Evolutionary conservation across 2,888 invertebrate species (phyloP), one percentile per base, ranked within the genome.

Genomic region (Charanyca ferruginea): DNA sequence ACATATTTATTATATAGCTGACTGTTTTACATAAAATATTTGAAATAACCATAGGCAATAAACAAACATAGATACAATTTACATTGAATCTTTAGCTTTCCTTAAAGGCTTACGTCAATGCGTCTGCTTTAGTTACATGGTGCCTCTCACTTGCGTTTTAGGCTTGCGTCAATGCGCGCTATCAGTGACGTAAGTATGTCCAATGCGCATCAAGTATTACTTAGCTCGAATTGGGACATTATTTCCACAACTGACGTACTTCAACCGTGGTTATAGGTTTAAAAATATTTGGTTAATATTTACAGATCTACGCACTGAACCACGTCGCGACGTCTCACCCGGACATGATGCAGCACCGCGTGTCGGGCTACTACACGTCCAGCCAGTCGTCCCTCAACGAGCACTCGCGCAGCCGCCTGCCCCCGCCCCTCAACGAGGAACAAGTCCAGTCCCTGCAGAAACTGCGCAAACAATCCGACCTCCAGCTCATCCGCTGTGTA

Each of bases 361-460:
- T 98, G 2, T 98, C 98, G 38, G 98, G 98, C 22, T 98, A 98
- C 92, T 98, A 98, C 89, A 98, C 98, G 3, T 98, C 98, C 65
- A 98, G 98, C 86, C 97, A 97, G 80, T 98, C 98, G 7, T 97
- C 96, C 52, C 92, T 96, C 42, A 92, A 90, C 83, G 95, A 95
- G 42, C 77, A 89, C 0, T 78, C 90, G 18, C 85, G 87, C 53
- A 84, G 85, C 47, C 90, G 91, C 66, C 93, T 92, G 55, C 96
- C 96, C 3, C 95, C 95, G 35, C 97, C 97, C 0, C 95, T 97
- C 70, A 97, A 97, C 79, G 92, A 91, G 2, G 89, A 95, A 73
- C 95, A 95, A 81, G 93, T 93, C 1, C 97, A 97, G 16, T 97
- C 97, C 74, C 96, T 98, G 60, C 97, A 98, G 85, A 98, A 98